These are phyloP conservation scores for Upupa epops DNA, from an alignment of 2,113 vertebrate genomes.

Conservation along the genomic window DNA sequence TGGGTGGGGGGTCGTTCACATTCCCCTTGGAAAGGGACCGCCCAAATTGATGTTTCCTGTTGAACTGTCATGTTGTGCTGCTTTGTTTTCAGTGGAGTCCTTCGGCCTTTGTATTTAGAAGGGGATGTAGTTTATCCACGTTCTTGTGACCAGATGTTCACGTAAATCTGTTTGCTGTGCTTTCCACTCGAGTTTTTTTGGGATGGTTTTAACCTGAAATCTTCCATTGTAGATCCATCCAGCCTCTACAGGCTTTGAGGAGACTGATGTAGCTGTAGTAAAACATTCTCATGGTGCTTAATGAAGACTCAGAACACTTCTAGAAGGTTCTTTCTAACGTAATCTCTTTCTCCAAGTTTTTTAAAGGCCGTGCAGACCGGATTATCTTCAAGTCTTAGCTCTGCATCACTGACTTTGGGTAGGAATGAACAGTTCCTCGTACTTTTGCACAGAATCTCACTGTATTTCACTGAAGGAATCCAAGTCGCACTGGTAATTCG, in stretches of 20 bases:
- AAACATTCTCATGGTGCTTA: background rate
- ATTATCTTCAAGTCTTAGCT: background rate
- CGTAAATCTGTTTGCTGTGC: conserved; percentile 32
- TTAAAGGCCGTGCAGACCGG: background rate
- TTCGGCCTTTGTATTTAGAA: conserved; percentile 10
- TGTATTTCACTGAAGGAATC: background rate
- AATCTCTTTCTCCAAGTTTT: conserved; percentile 28
- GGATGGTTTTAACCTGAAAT: conserved; percentile 2
- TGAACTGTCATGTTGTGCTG: conserved; percentile 8
- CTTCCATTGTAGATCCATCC: background rate
- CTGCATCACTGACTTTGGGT: background rate
- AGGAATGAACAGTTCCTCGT: background rate
- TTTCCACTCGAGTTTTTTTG: background rate
- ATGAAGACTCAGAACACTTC: background rate
- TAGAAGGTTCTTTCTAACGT: background rate
- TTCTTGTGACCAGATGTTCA: background rate
- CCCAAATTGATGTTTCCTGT: background rate
- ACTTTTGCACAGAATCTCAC: background rate
- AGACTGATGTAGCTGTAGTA: background rate
- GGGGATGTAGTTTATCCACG: background rate
- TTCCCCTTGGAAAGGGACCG: background rate
- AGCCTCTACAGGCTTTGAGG: conserved; percentile 23
- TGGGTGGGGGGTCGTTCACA: background rate
- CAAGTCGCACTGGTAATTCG: background rate
- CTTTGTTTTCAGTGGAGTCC: background rate